Evolutionary conservation across 2,113 vertebrate species (phyloP).

Genomic region (Aythya baeri): DNA sequence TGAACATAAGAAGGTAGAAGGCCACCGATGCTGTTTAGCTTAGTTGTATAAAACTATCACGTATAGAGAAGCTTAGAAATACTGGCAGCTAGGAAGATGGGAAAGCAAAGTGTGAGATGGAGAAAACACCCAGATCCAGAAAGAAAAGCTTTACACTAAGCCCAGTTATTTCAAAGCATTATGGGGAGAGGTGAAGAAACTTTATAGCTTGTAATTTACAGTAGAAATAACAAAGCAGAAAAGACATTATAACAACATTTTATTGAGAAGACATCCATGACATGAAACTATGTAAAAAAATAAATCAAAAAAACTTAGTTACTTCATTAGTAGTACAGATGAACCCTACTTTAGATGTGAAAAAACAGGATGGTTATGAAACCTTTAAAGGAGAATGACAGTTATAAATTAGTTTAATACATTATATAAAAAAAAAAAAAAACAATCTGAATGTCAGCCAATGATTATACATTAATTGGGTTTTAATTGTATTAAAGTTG

Average conservation of each 20-base stretch:
- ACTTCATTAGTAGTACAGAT: conserved; percentile 77
- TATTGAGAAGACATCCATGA: conserved; percentile 72
- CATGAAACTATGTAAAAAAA: conserved; percentile 79
- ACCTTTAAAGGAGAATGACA: conserved; percentile 74
- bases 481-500: conserved; percentile 75
- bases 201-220: conserved; percentile 75
- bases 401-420: conserved; percentile 72
- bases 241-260: conserved; percentile 76
- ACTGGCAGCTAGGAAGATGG: conserved; percentile 69
- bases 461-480: conserved; percentile 70
- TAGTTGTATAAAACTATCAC: conserved; percentile 77
- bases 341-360: conserved; percentile 69
- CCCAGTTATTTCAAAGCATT: conserved; percentile 56
- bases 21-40: conserved; percentile 66
- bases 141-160: conserved; percentile 68
- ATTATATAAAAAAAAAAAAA: conserved; percentile 47
- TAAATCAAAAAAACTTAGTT: conserved; percentile 74
- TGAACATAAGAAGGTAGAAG: conserved; percentile 74
- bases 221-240: conserved; percentile 68
- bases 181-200: conserved; percentile 63
- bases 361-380: conserved; percentile 65
- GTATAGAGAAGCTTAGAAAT: conserved; percentile 66
- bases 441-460: conserved; percentile 62
- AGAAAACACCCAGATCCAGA: conserved; percentile 58
- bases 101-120: conserved; percentile 58